A percentile compares a stretch with the other conserved stretches of the same genome.
These are phyloP conservation scores for Aradus depressus DNA, from an alignment of 2,888 invertebrate genomes.

Conservation along the genomic window DNA sequence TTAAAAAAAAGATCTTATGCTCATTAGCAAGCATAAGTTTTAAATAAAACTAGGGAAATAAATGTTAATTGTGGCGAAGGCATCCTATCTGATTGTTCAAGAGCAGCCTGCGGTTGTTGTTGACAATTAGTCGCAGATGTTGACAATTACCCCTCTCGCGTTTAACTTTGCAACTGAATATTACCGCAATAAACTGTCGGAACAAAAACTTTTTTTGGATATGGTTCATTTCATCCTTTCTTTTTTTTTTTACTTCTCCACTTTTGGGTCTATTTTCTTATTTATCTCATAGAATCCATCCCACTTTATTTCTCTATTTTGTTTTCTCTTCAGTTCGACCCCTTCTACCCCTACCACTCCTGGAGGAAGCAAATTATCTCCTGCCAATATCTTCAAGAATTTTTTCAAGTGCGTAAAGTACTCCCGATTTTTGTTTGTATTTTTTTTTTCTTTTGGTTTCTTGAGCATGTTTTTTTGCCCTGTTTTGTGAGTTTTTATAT, in stretches of 20 bases:
- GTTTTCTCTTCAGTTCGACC: conserved; percentile 31
- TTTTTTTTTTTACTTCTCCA: neutral
- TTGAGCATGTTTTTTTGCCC: conserved; percentile 2
- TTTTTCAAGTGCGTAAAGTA: conserved; percentile 75
- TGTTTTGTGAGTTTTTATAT: neutral
- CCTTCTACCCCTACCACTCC: conserved; percentile 50
- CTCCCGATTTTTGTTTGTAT: conserved; percentile 3
- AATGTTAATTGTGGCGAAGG: too few relatives aligned
- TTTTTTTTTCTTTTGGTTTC: conserved; percentile 4
- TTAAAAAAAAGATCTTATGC: too few relatives aligned
- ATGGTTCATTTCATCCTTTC: neutral
- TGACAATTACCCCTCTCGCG: too few relatives aligned
- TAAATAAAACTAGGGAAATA: too few relatives aligned
- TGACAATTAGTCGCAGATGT: too few relatives aligned
- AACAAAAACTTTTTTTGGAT: neutral
- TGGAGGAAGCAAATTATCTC: conserved; percentile 59
- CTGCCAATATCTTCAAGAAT: conserved; percentile 87
- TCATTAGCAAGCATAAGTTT: too few relatives aligned
- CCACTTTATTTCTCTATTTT: neutral
- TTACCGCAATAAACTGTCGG: neutral
- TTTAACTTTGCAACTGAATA: too few relatives aligned
- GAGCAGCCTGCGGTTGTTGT: too few relatives aligned
- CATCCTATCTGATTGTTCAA: too few relatives aligned
- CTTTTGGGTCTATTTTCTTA: too few relatives aligned
- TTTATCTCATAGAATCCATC: neutral